Evolutionary conservation across 2,113 vertebrate species (phyloP), one percentile per base, ranked within the genome.

Genomic region (Glareola pratincola): DNA sequence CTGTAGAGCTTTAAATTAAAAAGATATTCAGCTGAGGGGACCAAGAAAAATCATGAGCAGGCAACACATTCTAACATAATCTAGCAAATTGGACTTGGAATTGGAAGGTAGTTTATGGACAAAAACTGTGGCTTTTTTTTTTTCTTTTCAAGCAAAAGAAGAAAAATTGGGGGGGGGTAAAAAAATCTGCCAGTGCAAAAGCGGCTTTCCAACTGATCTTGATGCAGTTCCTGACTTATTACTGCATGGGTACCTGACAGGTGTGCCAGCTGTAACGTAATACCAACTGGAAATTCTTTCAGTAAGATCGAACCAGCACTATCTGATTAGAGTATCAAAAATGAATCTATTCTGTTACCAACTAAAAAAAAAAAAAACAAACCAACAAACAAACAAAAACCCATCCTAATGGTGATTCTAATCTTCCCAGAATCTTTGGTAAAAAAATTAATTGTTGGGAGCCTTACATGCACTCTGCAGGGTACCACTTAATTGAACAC

Each of bases 141-240:
- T 67, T 62, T 19, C 5, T 59, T 74, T 79, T 53, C 29, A 56
- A 75, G 8, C 0, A 75, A 71, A 71, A 62, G 11, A 64, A 84
- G 5, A 57, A 71, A 67, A 62, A 32, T 5, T 1, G 24, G 2
- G 2, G 5, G 1, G 2, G 4, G 4, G 11, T 5, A 5, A 8
- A 89, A 74, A 92, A 57, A 4, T 47, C 16, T 43, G 27, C 56
- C 4, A 1, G 21, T 45, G 29, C 19, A 50, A 21, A 91, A 54
- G 19, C 13, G 71, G 16, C 30, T 76, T 12, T 57, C 56, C 34
- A 48, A 13, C 30, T 43, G 7, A 34, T 57, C 16, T 85, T 48
- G 20, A 34, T 48, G 19, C 13, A 57, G 5, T 53, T 79, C 4
- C 10, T 63, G 56, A 29, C 32, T 50, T 41, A 51, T 23, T 62